These are phyloP conservation scores for Bos javanicus DNA, from an alignment of 2,113 vertebrate genomes.

Conservation along the genomic window DNA sequence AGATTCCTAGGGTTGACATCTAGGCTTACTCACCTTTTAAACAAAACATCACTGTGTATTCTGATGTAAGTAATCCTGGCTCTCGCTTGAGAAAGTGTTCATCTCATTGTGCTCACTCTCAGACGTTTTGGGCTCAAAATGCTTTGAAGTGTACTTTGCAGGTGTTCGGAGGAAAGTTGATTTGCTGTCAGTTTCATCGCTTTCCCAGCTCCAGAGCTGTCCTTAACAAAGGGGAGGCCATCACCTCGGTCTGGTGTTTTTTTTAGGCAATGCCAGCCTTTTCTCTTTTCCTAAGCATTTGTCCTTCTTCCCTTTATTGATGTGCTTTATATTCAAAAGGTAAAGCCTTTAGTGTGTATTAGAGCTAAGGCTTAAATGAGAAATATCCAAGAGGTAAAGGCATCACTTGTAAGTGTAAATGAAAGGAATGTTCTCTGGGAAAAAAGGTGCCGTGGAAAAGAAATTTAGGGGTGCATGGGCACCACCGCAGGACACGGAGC, in stretches of 20 bases:
- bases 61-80: neutral
- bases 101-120: neutral
- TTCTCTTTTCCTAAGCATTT: neutral
- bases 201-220: neutral
- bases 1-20: neutral
- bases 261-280: neutral
- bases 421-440: neutral
- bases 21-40: neutral
- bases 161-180: neutral
- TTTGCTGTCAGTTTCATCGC: neutral
- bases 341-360: neutral
- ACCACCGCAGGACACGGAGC: rapidly evolving
- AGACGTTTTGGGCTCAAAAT: neutral
- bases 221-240: neutral
- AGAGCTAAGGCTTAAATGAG: neutral
- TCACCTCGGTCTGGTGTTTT: neutral
- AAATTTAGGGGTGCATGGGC: neutral
- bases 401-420: neutral
- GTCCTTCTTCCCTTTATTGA: neutral
- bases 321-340: neutral
- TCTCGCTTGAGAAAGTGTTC: neutral
- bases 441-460: neutral
- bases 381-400: constrained; percentile 1
- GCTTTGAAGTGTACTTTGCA: neutral
- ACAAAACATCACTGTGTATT: neutral